Percentiles rank a stretch among this genome's conserved stretches.
Conservation (phyloP, 2,888 invertebrate genomes). For the Barypeithes pellucidus region DNA sequence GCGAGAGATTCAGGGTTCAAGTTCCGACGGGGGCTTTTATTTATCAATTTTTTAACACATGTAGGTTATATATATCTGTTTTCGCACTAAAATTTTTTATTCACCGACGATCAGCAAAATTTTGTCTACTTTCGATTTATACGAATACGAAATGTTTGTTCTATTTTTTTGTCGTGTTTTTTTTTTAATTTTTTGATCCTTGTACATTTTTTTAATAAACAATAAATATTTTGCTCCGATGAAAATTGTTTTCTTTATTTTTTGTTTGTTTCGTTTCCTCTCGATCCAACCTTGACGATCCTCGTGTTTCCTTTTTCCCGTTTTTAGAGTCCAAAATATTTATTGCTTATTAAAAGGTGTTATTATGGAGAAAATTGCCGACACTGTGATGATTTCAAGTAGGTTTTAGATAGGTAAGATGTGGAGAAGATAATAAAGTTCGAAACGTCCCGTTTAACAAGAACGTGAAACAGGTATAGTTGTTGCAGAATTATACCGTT, state of each 20-base stretch:
- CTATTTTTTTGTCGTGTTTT: conserved; percentile 9
- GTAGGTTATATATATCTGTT: too few species aligned
- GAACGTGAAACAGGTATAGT: too few species aligned
- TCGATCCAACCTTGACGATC: conserved; percentile 51
- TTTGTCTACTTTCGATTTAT: neutral
- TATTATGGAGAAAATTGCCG: too few species aligned
- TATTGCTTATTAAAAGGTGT: conserved; percentile 64
- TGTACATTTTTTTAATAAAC: conserved; percentile 66
- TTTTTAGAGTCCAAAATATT: conserved; percentile 63
- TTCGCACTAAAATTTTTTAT: neutral
- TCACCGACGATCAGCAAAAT: neutral
- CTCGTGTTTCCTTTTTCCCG: conserved; percentile 49
- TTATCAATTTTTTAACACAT: too few species aligned
- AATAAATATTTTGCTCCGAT: conserved; percentile 71
- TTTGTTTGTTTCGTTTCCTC: conserved; percentile 49
- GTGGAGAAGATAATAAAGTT: too few species aligned
- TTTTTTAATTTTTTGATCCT: conserved; percentile 33
- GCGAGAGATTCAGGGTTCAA: too few species aligned
- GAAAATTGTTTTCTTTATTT: conserved; percentile 60
- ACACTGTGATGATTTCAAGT: too few species aligned
- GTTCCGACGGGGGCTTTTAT: too few species aligned
- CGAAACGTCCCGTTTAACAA: too few species aligned
- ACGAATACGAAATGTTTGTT: conserved; percentile 13
- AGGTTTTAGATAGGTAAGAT: too few species aligned
- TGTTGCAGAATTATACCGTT: too few species aligned